These are phyloP conservation scores for Lutjanus argentimaculatus DNA, from an alignment of 2,797 vertebrate genomes.

Conservation along the genomic window DNA sequence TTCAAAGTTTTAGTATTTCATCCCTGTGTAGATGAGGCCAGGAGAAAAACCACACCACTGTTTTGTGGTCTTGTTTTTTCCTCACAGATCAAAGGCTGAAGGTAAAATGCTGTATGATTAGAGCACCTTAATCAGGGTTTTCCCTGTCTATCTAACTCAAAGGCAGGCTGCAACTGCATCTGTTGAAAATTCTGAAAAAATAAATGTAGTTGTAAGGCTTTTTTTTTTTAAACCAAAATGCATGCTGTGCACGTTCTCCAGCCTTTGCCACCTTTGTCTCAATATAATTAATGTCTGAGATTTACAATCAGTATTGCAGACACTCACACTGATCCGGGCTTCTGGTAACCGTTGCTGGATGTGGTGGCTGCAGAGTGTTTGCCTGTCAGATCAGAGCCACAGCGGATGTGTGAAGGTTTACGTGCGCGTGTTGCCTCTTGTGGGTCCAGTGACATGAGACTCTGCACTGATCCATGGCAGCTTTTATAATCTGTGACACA, in stretches of 20 bases:
- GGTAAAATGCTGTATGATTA: background rate
- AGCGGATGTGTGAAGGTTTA: slow-evolving; percentile 66
- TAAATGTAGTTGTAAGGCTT: too few relatives aligned
- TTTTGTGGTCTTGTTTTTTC: background rate
- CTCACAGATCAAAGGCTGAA: background rate
- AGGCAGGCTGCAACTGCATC: too few relatives aligned
- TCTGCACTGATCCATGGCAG: slow-evolving; percentile 94
- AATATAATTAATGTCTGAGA: background rate
- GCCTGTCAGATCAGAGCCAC: slow-evolving; percentile 86
- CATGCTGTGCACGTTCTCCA: too few relatives aligned
- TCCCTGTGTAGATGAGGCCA: background rate
- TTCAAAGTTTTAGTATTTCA: background rate
- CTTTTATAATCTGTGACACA: slow-evolving; percentile 91
- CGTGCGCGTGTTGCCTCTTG: slow-evolving; percentile 80
- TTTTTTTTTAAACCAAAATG: too few relatives aligned
- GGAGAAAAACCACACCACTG: background rate
- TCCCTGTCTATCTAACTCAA: too few relatives aligned
- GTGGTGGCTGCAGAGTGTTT: slow-evolving; percentile 87
- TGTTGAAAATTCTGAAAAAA: too few relatives aligned
- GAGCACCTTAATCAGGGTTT: background rate
- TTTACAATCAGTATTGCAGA: background rate
- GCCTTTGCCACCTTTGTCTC: too few relatives aligned
- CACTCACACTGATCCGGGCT: slow-evolving; percentile 94
- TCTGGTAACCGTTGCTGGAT: slow-evolving; percentile 95
- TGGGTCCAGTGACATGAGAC: slow-evolving; percentile 91